Base-by-base conservation (phyloP, 2,797 vertebrate genomes). In the Thaleichthys pacificus region DNA sequence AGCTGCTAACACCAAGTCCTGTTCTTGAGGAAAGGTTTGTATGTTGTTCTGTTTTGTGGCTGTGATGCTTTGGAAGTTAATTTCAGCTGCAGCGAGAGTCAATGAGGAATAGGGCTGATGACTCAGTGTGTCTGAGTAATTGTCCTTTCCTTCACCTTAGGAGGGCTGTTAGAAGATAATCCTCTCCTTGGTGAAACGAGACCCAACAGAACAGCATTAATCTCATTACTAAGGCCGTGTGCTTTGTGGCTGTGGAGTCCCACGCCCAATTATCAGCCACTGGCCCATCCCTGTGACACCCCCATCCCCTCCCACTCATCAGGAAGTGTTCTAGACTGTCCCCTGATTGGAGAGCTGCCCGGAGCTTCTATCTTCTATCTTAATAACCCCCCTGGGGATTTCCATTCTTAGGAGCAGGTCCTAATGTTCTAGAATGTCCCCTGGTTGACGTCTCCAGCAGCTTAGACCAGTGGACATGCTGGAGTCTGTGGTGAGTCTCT, bases 121-220 rank as follows among this genome's bases (percentile, higher is more conserved):
- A 85, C 78, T 62, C 87, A 81, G 84, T 22, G 77, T 71, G 78
- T 81, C 78, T 83, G 73, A 87, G 87, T 88, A 86, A 89, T 87
- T 89, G 88, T 91, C 88, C 88, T 88, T 83, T 87, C 80, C 77
- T 80, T 91, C 86, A 89, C 87, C 85, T 89, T 85, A 81, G 83
- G 85, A 89, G 78, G 72, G 80, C 80, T 80, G 82, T 88, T 83
- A 68, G 76, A 65, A 88, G 85, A 84, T 90, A 90, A 91, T 90
- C 89, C 84, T 79, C 83, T 89, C 88, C 86, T 87, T 81, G 82
- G 89, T 87, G 89, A 87, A 90, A 90, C 80, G 75, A 83, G 87
- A 87, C 82, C 86, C 80, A 89, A 90, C 85, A 89, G 86, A 88
- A 85, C 88, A 89, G 85, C 88, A 89, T 88, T 91, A 89, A 91